Evolutionary conservation across 2,797 vertebrate genomes (phyloP), one percentile per base, ranked within the genome.

Genomic region (Brachymystax lenok): DNA sequence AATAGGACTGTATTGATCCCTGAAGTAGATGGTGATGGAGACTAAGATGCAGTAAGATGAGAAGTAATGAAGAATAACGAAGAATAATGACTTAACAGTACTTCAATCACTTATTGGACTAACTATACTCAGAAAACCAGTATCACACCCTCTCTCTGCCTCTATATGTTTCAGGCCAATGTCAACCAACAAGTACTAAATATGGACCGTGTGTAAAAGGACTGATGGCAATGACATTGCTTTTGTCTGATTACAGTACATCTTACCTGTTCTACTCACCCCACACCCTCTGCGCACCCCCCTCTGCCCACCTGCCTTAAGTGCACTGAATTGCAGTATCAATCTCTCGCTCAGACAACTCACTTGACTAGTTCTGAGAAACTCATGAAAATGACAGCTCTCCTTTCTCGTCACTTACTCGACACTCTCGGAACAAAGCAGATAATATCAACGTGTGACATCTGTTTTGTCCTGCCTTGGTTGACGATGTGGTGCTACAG

Each of bases 321-420:
- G 92, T 92, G 92, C 92, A 91, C 88, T 91, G 89, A 89, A 88
- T 92, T 89, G 91, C 91, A 91, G 90, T 91, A 88, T 30, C 88
- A 89, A 92, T 88, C 89, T 87, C 86, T 89, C 86, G 87, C 82
- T 82, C 68, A 83, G 87, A 91, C 78, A 71, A 69, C 46, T 71
- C 63, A 24, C 51, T 12, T 30, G 30, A 61, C 80, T 77, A 80
- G 79, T 51, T 56, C 51, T 28, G 83, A 83, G 81, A 84, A 85
- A 83, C 85, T 91, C 80, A 85, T 87, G 74, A 63, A 59, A 46
- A 63, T 21, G 59, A 78, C 79, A 74, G 75, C 56, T 77, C 78
- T 84, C 79, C 75, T 83, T 86, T 85, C 56, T 81, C 81, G 83
- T 86, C 85, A 83, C 72, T 27, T 17, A 30, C 71, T 76, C 24